These are phyloP conservation scores for Osedax frankpressi DNA, from an alignment of 2,888 invertebrate species.

Conservation along the genomic window DNA sequence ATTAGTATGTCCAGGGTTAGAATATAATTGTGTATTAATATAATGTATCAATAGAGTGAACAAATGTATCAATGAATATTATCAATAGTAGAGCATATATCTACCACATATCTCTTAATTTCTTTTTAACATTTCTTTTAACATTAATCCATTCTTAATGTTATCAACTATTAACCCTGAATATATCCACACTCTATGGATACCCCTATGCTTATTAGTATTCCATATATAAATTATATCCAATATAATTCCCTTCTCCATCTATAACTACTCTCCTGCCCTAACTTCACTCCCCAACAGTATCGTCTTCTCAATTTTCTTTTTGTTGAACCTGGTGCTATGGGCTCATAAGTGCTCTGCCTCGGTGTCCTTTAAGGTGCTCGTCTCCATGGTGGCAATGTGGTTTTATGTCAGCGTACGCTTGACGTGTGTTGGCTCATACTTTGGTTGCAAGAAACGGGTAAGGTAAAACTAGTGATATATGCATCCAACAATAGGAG, in stretches of 20 bases:
- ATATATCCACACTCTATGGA: too few species aligned
- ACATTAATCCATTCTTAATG: not conserved
- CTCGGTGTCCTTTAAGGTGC: conserved; percentile 87
- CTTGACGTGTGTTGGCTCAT: conserved; percentile 89
- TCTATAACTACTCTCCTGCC: too few species aligned
- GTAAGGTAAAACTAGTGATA: too few species aligned
- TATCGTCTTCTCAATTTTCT: conserved; percentile 88
- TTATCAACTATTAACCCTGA: too few species aligned
- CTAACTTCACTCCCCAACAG: conserved; percentile 57
- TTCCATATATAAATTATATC: too few species aligned
- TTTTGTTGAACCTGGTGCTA: conserved; percentile 85
- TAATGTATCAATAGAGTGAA: not conserved
- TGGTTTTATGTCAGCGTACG: conserved; percentile 99
- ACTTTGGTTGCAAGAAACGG: conserved; percentile 92
- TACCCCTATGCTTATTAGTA: too few species aligned
- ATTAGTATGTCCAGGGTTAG: conserved; percentile 88
- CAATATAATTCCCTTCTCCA: too few species aligned
- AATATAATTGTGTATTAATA: conserved; percentile 13
- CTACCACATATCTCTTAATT: not conserved
- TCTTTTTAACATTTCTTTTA: not conserved
- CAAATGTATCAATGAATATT: not conserved
- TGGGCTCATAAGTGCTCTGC: conserved; percentile 93
- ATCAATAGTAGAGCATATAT: too few species aligned
- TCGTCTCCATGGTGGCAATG: conserved; percentile 78
- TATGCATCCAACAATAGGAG: too few species aligned